Conservation (phyloP, 2,797 vertebrate species). For the Prunella strophiata region DNA sequence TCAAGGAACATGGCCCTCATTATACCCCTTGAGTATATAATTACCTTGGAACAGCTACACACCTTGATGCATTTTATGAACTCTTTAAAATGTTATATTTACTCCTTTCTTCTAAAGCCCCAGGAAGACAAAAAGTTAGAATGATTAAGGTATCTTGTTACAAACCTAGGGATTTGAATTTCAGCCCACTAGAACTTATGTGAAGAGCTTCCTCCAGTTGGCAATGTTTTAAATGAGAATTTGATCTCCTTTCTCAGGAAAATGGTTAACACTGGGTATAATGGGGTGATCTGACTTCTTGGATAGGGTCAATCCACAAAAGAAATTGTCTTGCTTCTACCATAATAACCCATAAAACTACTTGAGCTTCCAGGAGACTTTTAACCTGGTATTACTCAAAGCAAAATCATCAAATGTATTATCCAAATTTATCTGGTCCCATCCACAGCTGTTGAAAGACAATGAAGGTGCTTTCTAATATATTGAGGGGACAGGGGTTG, state of each 20-base stretch:
- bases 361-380: neutral
- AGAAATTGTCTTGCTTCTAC: neutral
- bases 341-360: neutral
- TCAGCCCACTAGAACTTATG: neutral
- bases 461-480: neutral
- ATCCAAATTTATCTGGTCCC: neutral
- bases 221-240: neutral
- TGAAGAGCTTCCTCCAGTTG: neutral
- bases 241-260: neutral
- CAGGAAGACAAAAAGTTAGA: neutral
- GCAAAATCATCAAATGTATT: neutral
- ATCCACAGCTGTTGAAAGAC: neutral
- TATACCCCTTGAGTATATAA: slow-evolving; percentile 21
- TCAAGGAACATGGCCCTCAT: slow-evolving; percentile 27
- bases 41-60: slow-evolving; percentile 44
- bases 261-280: neutral
- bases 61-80: slow-evolving; percentile 43
- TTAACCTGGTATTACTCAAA: neutral
- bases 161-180: neutral
- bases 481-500: neutral
- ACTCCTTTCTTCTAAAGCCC: slow-evolving; percentile 30
- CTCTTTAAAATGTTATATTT: slow-evolving; percentile 36
- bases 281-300: neutral
- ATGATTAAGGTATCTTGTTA: neutral
- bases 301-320: neutral